phyloP scores from a whole-genome alignment of 2,113 vertebrate genomes.

The Ahaetulla prasina region DNA sequence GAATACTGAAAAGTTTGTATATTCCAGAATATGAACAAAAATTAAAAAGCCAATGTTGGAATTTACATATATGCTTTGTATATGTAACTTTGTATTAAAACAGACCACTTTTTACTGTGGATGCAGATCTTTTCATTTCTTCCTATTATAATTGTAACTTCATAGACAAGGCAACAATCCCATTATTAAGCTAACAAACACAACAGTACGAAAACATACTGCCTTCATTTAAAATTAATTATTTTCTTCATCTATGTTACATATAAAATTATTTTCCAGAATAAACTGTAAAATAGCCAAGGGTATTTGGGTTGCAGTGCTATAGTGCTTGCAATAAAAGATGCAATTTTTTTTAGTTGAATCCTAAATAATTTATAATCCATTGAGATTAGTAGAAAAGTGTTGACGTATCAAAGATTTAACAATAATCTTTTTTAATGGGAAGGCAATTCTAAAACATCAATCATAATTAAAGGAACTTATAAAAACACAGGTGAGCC shows the following conservation, averaged over 20 bases:
- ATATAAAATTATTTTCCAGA: not conserved
- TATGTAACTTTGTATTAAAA: not conserved
- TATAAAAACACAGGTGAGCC: not conserved
- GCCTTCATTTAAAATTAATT: not conserved
- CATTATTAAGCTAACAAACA: not conserved
- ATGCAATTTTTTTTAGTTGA: not conserved
- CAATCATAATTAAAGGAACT: not conserved
- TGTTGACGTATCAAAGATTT: not conserved
- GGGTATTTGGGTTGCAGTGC: not conserved
- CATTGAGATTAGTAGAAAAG: not conserved
- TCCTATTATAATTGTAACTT: conserved; percentile 13
- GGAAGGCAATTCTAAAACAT: not conserved
- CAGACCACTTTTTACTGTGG: not conserved
- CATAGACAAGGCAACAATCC: not conserved
- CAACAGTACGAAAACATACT: not conserved
- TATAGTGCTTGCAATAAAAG: not conserved
- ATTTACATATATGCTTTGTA: no score
- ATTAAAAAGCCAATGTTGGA: not conserved
- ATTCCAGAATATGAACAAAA: conserved; percentile 1
- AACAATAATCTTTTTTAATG: not conserved
- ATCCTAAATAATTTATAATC: not conserved
- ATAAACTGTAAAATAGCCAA: not conserved
- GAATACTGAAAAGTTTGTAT: not conserved
- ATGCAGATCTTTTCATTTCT: not conserved
- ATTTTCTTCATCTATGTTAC: not conserved